Evolutionary conservation across 2,888 invertebrate genomes (phyloP).

Genomic region (Tuta absoluta): DNA sequence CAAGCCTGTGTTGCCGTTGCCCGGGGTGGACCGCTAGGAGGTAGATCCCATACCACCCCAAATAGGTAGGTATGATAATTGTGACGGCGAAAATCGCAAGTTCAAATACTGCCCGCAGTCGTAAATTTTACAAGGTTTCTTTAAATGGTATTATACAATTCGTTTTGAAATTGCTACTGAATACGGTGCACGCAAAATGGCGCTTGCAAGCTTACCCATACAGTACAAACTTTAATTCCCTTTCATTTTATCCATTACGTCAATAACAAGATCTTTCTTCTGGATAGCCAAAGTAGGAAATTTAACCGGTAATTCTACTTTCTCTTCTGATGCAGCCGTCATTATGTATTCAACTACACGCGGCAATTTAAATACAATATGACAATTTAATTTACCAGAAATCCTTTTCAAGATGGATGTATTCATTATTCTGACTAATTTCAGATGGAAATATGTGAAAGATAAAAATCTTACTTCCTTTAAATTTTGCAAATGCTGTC

Average conservation of each 20-base stretch:
- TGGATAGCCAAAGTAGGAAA: background rate
- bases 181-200: too few relatives aligned
- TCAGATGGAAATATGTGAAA: slow-evolving; percentile 22
- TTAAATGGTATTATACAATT: too few relatives aligned
- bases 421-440: slow-evolving; percentile 8
- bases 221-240: background rate
- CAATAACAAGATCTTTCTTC: background rate
- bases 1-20: too few relatives aligned
- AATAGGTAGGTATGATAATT: too few relatives aligned
- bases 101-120: too few relatives aligned
- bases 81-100: too few relatives aligned
- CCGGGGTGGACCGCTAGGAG: too few relatives aligned
- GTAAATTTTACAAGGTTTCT: too few relatives aligned
- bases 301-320: slow-evolving; percentile 7
- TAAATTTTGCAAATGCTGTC: slow-evolving; percentile 2
- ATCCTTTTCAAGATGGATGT: slow-evolving; percentile 6
- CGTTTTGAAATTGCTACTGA: too few relatives aligned
- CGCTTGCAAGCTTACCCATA: background rate
- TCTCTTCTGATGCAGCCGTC: background rate
- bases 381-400: slow-evolving; percentile 8
- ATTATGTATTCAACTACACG: slow-evolving; percentile 10
- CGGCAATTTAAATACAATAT: slow-evolving; percentile 5
- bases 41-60: too few relatives aligned
- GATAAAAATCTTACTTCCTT: background rate
- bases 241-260: slow-evolving; percentile 6